A percentile compares a stretch with the other conserved stretches of the same genome.
These are phyloP conservation scores for Nesometra sesokonis DNA, from an alignment of 35 echinoderm and acorn worm genomes.

Conservation along the genomic window DNA sequence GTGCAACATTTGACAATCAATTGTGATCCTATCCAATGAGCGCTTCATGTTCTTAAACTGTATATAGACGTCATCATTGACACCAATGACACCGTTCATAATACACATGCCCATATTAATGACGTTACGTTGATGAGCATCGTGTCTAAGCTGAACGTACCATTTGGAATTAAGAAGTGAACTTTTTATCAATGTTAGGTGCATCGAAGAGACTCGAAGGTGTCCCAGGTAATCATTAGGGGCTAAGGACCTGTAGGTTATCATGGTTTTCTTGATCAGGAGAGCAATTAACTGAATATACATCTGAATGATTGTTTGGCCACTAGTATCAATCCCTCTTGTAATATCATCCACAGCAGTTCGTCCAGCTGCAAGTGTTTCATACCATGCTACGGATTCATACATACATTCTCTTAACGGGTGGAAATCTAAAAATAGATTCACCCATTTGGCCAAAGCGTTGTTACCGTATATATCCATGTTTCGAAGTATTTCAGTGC, in stretches of 20 bases:
- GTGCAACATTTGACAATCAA: too few species aligned
- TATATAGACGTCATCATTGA: too few species aligned
- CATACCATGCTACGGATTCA: not conserved
- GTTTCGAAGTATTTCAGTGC: not conserved
- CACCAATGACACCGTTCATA: too few species aligned
- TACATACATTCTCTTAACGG: not conserved
- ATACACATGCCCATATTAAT: too few species aligned
- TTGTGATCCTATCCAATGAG: too few species aligned
- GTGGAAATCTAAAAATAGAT: not conserved
- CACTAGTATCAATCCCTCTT: not conserved
- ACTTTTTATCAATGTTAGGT: not conserved
- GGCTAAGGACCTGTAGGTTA: not conserved
- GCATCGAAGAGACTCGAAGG: not conserved
- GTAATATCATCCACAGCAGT: not conserved
- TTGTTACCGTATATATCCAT: not conserved
- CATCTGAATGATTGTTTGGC: not conserved
- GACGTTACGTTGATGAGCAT: too few species aligned
- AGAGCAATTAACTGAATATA: not conserved
- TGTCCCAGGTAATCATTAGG: not conserved
- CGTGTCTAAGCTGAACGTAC: too few species aligned
- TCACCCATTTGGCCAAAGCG: not conserved
- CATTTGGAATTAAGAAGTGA: not conserved
- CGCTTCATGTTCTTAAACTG: too few species aligned
- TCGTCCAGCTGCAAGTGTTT: not conserved
- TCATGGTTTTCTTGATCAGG: not conserved